Conservation (phyloP, 2,888 invertebrate species). For the Hartigia nigra region DNA sequence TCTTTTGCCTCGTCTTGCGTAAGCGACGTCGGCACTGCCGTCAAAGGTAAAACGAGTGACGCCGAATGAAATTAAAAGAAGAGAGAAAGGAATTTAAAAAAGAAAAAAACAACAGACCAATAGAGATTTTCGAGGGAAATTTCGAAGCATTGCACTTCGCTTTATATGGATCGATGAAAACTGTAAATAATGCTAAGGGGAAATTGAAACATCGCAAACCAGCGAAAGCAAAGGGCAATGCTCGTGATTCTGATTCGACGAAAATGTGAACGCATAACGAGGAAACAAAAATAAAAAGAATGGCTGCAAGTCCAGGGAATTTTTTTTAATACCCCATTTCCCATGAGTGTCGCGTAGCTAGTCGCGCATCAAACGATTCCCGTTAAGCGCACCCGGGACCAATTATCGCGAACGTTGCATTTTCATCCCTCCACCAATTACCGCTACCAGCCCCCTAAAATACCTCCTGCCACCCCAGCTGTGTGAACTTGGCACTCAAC, state of each 20-base stretch:
- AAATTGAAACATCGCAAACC: not conserved
- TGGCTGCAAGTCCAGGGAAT: not conserved
- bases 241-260: not conserved
- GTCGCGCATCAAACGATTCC: not conserved
- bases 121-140: not conserved
- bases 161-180: not conserved
- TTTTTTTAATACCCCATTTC: not conserved
- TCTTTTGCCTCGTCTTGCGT: not conserved
- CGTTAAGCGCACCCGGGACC: slow-evolving; percentile 5
- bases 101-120: not conserved
- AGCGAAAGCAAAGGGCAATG: not conserved
- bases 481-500: no score
- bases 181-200: not conserved
- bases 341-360: not conserved
- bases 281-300: not conserved
- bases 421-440: slow-evolving; percentile 24
- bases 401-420: slow-evolving; percentile 26
- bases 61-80: not conserved
- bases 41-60: not conserved
- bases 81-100: not conserved
- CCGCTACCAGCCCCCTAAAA: slow-evolving; percentile 1
- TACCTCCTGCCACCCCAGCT: not conserved
- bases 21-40: not conserved
- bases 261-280: not conserved
- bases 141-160: not conserved